Base-by-base conservation (phyloP, 2,888 invertebrate genomes). In the Netelia melanura region DNA sequence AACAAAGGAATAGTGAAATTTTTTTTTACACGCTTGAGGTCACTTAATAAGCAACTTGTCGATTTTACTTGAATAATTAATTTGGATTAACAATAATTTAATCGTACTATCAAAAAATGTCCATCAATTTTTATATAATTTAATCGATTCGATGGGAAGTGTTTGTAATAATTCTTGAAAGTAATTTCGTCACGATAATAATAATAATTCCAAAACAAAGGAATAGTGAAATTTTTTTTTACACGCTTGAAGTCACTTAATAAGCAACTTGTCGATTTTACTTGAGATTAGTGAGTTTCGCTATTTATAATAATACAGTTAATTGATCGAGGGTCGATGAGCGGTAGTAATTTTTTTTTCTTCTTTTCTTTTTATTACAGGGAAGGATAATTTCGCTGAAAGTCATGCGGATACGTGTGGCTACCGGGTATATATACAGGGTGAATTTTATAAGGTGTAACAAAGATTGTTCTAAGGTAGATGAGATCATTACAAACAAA, bases 321-420 rank as follows among this genome's bases (percentile, higher is more conserved):
- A 77, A 77, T 58, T 48, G 23, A 23, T 61, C 44, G 56, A 43
- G 44, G 14, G 23, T 44, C 61, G 72, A 61, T 61, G 23, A 72
- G 44, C 72, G 43, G 56, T 30, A n/a, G 58, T 58, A 30, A 0
- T 30, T 5, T 30, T 30, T 30, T 58, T 58, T 58, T 58, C 1
- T 11, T 11, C 1, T 11, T 11, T 48, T 48, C 11, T 58, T 58
- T 58, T 58, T 58, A 21, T 58, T 17, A 56, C 11, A 17, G 81
- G 58, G 58, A 38, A 38, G 38, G 38, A 81, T 52, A 14, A 71
- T 83, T 83, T 68, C 72, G 62, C 61, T 83, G 65, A 58, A 58
- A 72, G 77, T 71, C 30, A 38, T 54, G 11, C 11, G 14, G n/a
- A 21, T 9, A 58, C 9, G 58, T 9, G 2, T 17, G 17, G 5